Percentiles rank a stretch among this genome's conserved stretches.
Evolutionary conservation across 2,113 vertebrate genomes (phyloP).

Genomic region (Heteronetta atricapilla): DNA sequence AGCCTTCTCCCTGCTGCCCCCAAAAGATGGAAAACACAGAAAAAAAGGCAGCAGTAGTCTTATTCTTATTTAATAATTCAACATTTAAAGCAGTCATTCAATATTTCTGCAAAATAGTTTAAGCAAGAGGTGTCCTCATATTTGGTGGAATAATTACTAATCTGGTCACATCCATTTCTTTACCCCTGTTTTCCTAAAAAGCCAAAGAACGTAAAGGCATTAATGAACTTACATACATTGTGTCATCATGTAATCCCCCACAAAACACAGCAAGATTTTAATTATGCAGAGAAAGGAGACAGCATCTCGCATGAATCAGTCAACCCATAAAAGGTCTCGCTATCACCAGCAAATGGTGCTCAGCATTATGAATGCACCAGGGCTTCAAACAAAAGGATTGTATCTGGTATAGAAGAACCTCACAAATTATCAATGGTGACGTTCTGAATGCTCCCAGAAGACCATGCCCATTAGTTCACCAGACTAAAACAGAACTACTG

Average conservation of each 20-base stretch:
- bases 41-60: background rate
- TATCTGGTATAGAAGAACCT: background rate
- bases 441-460: background rate
- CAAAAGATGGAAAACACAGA: background rate
- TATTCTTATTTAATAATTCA: background rate
- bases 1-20: background rate
- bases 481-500: background rate
- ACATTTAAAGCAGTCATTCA: background rate
- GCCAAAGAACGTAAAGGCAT: background rate
- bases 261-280: conserved; percentile 12
- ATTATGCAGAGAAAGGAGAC: background rate
- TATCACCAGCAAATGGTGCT: background rate
- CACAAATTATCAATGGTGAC: background rate
- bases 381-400: background rate
- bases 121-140: background rate
- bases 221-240: background rate
- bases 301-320: background rate
- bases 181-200: background rate
- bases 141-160: background rate
- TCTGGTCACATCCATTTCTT: background rate
- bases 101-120: background rate
- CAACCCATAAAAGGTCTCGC: background rate
- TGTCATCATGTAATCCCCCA: background rate
- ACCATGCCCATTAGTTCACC: background rate
- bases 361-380: conserved; percentile 1